Evolutionary conservation across 2,113 vertebrate genomes (phyloP), one percentile per base, ranked within the genome.

Genomic region (Prochilodus magdalenae): DNA sequence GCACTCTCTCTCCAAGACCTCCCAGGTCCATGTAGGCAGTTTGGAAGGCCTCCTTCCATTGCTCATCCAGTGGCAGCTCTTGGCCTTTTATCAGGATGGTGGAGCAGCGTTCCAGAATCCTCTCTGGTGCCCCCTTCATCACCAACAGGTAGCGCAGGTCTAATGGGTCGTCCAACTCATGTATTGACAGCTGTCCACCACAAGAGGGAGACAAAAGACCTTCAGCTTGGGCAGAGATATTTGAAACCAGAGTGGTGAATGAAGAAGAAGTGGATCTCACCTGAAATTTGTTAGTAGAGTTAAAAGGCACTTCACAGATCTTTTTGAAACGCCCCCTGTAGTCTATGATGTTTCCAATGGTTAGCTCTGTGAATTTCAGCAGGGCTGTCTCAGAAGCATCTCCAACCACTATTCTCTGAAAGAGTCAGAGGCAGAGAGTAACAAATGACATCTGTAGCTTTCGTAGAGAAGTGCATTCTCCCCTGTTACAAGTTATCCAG

Each of bases 51-150:
- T 97, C 96, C 83, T 96, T 97, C 92, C 97, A 7, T 88, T 97
- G 96, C 26, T 97, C 96, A 0, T 97, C 96, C 87, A 97, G 91
- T 0, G 95, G 95, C 85, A 97, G 95, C 88, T 97, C 96, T 82
- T 97, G 96, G 85, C 96, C 96, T 88, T 97, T 96, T 0, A 96
- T 15, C 82, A 97, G 27, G 83, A 97, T 97, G 87, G 95, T 97
- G 85, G 94, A 88, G 79, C 96, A 96, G 30, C 96, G 94, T 72
- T 97, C 96, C 60, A 97, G 90, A 90, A 97, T 97, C 83, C 96
- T 94, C 83, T 97, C 96, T 0, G 96, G 96, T 0, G 96, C 96
- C 0, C 96, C 96, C 92, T 97, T 97, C 96, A 97, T 97, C 87
- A 97, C 96, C 86, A 97, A 93, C 90, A 97, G 89, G 92, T 96